These are phyloP conservation scores for Eulemur mongoz DNA, from an alignment of 2,797 vertebrate genomes.

Conservation along the genomic window DNA sequence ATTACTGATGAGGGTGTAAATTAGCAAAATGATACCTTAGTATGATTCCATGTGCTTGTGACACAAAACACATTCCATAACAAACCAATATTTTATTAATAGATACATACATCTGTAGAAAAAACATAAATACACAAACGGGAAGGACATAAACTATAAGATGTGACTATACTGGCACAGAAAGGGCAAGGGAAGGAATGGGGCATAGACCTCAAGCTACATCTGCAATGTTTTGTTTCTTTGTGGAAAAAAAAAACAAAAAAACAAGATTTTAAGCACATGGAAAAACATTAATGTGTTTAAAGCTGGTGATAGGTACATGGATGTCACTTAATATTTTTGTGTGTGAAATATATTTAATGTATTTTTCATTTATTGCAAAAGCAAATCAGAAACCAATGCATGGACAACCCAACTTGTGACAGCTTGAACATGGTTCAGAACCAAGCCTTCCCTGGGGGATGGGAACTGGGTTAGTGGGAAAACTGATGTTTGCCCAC, in stretches of 20 bases:
- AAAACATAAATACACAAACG: background rate
- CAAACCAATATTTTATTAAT: background rate
- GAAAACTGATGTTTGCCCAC: background rate
- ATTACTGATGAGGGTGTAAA: background rate
- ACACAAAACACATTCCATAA: background rate
- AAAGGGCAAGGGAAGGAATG: background rate
- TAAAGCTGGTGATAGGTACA: background rate
- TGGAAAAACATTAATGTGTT: background rate
- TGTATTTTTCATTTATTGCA: background rate
- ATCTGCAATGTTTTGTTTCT: background rate
- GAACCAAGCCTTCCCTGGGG: background rate
- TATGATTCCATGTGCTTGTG: background rate
- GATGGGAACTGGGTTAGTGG: background rate
- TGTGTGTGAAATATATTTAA: background rate
- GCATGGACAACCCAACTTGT: background rate
- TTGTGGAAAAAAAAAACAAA: background rate
- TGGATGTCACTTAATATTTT: background rate
- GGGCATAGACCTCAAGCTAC: background rate
- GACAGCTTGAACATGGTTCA: background rate
- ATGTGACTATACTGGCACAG: background rate
- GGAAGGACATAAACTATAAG: background rate
- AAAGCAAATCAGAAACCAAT: background rate
- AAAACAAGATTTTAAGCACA: background rate
- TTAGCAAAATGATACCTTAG: background rate
- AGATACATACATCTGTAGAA: too few relatives aligned